These are phyloP conservation scores for Eonycteris spelaea DNA, from an alignment of 2,113 vertebrate genomes.

Conservation along the genomic window DNA sequence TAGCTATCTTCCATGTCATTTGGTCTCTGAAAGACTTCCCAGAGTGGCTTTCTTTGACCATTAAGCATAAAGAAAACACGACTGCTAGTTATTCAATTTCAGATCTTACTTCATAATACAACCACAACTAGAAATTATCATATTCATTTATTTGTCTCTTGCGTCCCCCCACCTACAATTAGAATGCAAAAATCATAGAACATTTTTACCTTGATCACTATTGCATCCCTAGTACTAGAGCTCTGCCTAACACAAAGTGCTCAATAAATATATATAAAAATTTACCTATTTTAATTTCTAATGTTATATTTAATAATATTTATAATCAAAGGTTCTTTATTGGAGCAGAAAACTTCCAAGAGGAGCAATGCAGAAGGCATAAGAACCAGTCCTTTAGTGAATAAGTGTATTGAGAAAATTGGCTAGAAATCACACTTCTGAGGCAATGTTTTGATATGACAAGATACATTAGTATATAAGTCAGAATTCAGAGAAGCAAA, in stretches of 20 bases:
- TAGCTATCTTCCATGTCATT: neutral
- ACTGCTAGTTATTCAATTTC: neutral
- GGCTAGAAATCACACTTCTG: neutral
- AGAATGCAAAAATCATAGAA: neutral
- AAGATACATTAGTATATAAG: neutral
- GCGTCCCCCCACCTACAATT: neutral
- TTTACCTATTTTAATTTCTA: neutral
- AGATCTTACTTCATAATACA: neutral
- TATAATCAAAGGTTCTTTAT: neutral
- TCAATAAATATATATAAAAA: neutral
- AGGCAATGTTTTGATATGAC: neutral
- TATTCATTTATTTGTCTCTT: neutral
- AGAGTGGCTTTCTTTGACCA: neutral
- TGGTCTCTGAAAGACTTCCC: neutral
- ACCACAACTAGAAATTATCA: neutral
- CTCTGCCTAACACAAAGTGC: neutral
- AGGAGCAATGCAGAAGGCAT: neutral
- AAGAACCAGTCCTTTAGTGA: neutral
- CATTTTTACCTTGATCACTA: neutral
- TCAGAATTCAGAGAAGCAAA: neutral
- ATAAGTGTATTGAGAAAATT: neutral
- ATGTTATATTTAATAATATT: neutral
- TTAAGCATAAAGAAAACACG: neutral
- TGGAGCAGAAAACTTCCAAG: neutral
- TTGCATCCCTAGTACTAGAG: neutral